These are phyloP conservation scores for Aricia agestis DNA, from an alignment of 1,140 invertebrate genomes.

Conservation along the genomic window DNA sequence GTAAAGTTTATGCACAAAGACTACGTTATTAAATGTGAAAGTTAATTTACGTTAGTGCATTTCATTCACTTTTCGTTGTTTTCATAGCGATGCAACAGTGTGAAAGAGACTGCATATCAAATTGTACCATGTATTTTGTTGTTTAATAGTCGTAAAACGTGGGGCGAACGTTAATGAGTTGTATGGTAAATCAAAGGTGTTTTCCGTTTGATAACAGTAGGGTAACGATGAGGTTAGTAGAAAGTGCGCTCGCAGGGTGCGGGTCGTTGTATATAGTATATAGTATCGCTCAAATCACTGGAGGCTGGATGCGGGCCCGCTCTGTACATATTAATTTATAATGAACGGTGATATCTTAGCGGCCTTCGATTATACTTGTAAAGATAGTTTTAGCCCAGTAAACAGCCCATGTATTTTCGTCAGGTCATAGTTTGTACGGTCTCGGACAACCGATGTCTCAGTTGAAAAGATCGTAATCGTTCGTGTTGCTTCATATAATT, in stretches of 20 bases:
- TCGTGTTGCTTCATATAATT: background rate
- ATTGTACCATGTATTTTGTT: background rate
- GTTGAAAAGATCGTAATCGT: background rate
- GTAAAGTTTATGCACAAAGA: constrained; percentile 28
- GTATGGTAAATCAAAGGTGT: background rate
- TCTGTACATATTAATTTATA: constrained; percentile 65
- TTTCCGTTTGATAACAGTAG: background rate
- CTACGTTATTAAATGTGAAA: constrained; percentile 5
- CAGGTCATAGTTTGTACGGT: background rate
- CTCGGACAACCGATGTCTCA: background rate
- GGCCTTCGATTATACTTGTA: constrained; percentile 74
- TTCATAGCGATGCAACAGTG: constrained; percentile 7
- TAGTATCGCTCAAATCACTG: constrained; percentile 51
- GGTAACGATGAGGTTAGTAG: background rate
- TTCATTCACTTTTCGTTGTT: constrained; percentile 8
- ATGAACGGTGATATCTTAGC: constrained; percentile 75
- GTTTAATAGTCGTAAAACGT: background rate
- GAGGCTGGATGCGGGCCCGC: constrained; percentile 30
- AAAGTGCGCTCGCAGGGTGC: background rate
- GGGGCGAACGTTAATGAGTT: background rate
- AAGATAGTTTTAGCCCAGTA: constrained; percentile 61
- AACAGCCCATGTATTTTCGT: constrained; percentile 10
- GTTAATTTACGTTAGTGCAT: constrained; percentile 4
- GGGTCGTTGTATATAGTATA: constrained; percentile 53
- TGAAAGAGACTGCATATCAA: constrained; percentile 5